Conservation (phyloP, 2,113 vertebrate species). For the Brevimyrus niger region DNA sequence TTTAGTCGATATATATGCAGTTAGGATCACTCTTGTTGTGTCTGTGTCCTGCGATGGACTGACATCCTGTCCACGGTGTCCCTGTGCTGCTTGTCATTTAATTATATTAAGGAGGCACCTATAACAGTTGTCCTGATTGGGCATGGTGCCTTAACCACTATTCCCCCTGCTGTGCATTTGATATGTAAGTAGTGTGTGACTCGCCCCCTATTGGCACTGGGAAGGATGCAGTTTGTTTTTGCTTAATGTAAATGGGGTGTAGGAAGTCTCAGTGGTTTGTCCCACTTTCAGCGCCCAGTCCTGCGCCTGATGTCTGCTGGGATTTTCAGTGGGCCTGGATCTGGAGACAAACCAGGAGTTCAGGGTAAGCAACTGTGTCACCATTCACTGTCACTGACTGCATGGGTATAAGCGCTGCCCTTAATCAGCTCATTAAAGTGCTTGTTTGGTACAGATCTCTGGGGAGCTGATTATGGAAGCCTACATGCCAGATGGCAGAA, state of each 20-base stretch:
- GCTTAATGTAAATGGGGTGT: background rate
- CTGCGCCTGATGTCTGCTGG: no score
- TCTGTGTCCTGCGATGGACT: background rate
- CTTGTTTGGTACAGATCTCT: background rate
- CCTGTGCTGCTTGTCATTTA: background rate
- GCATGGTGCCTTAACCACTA: background rate
- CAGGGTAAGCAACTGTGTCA: background rate
- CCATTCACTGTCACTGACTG: background rate
- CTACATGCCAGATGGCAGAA: background rate
- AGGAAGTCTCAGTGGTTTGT: background rate
- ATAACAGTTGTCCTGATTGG: background rate
- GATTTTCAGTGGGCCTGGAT: constrained; percentile 2
- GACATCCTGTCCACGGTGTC: background rate
- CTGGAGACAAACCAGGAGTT: background rate
- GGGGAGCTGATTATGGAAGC: background rate
- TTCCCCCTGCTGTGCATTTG: background rate
- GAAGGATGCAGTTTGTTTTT: background rate
- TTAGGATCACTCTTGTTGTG: background rate
- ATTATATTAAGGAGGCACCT: background rate
- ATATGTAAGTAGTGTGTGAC: background rate
- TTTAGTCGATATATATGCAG: background rate
- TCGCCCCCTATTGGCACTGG: background rate
- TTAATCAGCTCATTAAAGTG: constrained; percentile 1
- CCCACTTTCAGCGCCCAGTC: background rate
- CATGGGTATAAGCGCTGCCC: background rate